Percentiles rank a stretch among this genome's conserved stretches.
phyloP scores from a whole-genome alignment of 2,888 invertebrate species.

The Drosophila eohydei region DNA sequence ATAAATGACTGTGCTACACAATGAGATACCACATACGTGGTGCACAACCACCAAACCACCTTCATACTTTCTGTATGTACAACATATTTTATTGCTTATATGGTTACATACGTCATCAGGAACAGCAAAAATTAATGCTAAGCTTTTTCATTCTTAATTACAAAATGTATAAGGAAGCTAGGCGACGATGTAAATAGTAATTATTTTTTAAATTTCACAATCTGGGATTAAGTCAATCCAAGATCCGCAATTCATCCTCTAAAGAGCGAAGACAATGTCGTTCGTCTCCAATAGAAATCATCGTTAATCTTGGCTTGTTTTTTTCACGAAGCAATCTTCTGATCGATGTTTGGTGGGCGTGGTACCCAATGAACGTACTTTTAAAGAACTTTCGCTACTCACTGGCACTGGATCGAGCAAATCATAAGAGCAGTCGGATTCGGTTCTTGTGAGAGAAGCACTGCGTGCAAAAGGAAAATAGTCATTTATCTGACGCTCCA shows the following conservation, averaged over 20 bases:
- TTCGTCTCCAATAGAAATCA: background rate
- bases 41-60: background rate
- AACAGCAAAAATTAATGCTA: background rate
- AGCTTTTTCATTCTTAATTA: background rate
- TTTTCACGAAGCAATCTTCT: conserved; percentile 8
- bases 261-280: no score
- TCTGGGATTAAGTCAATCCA: background rate
- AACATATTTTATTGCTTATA: conserved; percentile 1
- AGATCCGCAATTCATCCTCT: background rate
- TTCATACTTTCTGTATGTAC: background rate
- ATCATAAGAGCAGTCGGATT: conserved; percentile 36
- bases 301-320: conserved; percentile 1
- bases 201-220: background rate
- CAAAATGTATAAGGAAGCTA: background rate
- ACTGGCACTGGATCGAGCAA: conserved; percentile 31
- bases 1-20: no score
- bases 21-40: background rate
- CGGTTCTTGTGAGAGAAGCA: conserved; percentile 59
- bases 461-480: conserved; percentile 87
- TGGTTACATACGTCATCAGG: background rate
- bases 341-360: conserved; percentile 60
- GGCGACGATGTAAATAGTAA: background rate
- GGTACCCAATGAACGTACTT: conserved; percentile 58
- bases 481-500: conserved; percentile 89
- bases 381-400: background rate